These are phyloP conservation scores for Trissoscelio sp. DNA, from an alignment of 2,888 invertebrate species.

Conservation along the genomic window DNA sequence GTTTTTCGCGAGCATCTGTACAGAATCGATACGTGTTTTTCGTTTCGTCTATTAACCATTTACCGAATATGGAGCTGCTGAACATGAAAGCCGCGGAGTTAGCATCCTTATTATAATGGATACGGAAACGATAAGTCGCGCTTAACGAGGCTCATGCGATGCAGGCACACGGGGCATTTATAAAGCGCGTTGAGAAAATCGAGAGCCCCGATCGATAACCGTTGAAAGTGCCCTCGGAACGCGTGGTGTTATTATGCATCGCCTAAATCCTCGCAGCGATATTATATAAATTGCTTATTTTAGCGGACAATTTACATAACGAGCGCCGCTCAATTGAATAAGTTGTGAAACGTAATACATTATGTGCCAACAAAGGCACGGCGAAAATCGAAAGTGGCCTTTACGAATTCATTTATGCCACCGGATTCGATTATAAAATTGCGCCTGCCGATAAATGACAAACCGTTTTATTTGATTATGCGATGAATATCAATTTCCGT, in stretches of 20 bases:
- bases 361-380: slow-evolving; percentile 54
- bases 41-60: slow-evolving; percentile 67
- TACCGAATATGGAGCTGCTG: slow-evolving; percentile 68
- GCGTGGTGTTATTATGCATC: slow-evolving; percentile 53
- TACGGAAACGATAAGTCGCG: slow-evolving; percentile 74
- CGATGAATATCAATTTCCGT: slow-evolving; percentile 32
- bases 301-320: slow-evolving; percentile 55
- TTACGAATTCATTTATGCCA: slow-evolving; percentile 63
- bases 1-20: slow-evolving; percentile 46
- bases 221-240: slow-evolving; percentile 40
- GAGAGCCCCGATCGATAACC: slow-evolving; percentile 61
- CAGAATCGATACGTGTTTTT: slow-evolving; percentile 65
- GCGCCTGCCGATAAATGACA: slow-evolving; percentile 36
- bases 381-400: slow-evolving; percentile 54
- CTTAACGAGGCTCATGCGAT: slow-evolving; percentile 70
- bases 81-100: slow-evolving; percentile 66
- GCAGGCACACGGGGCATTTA: slow-evolving; percentile 56
- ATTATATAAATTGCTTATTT: slow-evolving; percentile 64
- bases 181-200: slow-evolving; percentile 61
- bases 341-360: slow-evolving; percentile 60
- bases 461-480: slow-evolving; percentile 36
- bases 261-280: slow-evolving; percentile 48
- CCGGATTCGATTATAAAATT: slow-evolving; percentile 39
- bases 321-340: slow-evolving; percentile 46
- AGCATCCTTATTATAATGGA: slow-evolving; percentile 76